Evolutionary conservation across 2,888 invertebrate species (phyloP).

Genomic region (Xanthostigma xanthostigma): DNA sequence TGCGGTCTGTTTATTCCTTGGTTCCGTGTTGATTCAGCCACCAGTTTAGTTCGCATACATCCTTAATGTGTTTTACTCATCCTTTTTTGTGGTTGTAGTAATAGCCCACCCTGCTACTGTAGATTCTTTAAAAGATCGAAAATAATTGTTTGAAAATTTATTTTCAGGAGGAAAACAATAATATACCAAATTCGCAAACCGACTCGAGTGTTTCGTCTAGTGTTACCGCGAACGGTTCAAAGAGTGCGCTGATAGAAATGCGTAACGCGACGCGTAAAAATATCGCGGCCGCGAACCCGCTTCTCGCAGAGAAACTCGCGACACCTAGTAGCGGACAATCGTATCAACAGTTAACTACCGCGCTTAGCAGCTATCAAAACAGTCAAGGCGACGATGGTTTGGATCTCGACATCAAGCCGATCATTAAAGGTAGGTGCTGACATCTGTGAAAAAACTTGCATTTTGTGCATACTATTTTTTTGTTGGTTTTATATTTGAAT

Average conservation of each 20-base stretch:
- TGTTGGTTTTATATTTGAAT: too few relatives aligned
- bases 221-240: constrained; percentile 13
- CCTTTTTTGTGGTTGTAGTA: too few relatives aligned
- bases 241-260: constrained; percentile 23
- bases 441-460: not conserved
- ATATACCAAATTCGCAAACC: constrained; percentile 20
- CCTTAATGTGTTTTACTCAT: too few relatives aligned
- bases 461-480: too few relatives aligned
- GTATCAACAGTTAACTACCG: constrained; percentile 21
- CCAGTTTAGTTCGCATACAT: too few relatives aligned
- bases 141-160: not conserved
- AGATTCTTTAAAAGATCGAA: constrained; percentile 26
- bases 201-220: constrained; percentile 10
- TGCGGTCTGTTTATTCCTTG: constrained; percentile 17
- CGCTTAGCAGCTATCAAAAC: constrained; percentile 25
- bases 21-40: too few relatives aligned
- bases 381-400: constrained; percentile 19
- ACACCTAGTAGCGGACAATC: constrained; percentile 31
- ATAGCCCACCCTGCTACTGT: too few relatives aligned
- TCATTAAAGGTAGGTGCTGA: constrained; percentile 27
- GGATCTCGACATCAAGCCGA: constrained; percentile 28
- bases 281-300: constrained; percentile 73
- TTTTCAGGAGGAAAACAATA: constrained; percentile 36
- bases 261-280: constrained; percentile 33
- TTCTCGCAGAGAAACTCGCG: constrained; percentile 64